Evolutionary conservation across 2,113 vertebrate genomes (phyloP), one percentile per base, ranked within the genome.

Genomic region (Brachypteracias leptosomus): DNA sequence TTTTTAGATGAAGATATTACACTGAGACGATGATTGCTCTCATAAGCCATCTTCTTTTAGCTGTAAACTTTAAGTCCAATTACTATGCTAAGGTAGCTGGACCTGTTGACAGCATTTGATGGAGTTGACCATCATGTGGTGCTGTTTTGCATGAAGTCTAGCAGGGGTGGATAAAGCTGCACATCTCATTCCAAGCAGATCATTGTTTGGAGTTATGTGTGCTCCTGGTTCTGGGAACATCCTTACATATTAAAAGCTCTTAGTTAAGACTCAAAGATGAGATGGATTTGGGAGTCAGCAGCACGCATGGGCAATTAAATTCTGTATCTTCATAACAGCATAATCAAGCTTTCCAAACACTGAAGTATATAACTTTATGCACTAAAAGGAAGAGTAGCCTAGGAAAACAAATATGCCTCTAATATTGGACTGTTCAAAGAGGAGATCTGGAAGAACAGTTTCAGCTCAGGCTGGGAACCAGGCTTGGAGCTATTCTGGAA

Each of bases 401-500:
- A 78, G 67, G 85, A 81, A 91, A 89, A 88, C 29, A 70, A 96
- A 33, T 29, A 28, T 65, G 47, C 24, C 11, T 75, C n/a, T 93
- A 54, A 84, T 18, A 10, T n/a, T 81, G 79, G 33, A 8, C 44
- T 68, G n/a, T 72, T 95, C 61, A 86, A 84, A 94, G 72, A 67
- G 49, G 59, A 88, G 65, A 54, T 75, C 29, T 94, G 75, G 58
- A 88, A 70, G 38, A 85, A 26, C 62, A 88, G 62, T 72, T 68
- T 82, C 66, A 93, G n/a, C 38, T 93, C 61, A 84, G 61, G 29
- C 68, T 89, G 44, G 47, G 25, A 88, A 38, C 52, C 49, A 38
- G 57, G 28, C 70, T 88, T 90, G 54, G 36, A 86, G 72, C 63
- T 92, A 46, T 86, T 86, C 47, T 90, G 73, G 88, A 93, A 95